A percentile compares a stretch with the other conserved stretches of the same genome.
phyloP scores from a whole-genome alignment of 2,797 vertebrate species.

The Tauraco hartlaubi region DNA sequence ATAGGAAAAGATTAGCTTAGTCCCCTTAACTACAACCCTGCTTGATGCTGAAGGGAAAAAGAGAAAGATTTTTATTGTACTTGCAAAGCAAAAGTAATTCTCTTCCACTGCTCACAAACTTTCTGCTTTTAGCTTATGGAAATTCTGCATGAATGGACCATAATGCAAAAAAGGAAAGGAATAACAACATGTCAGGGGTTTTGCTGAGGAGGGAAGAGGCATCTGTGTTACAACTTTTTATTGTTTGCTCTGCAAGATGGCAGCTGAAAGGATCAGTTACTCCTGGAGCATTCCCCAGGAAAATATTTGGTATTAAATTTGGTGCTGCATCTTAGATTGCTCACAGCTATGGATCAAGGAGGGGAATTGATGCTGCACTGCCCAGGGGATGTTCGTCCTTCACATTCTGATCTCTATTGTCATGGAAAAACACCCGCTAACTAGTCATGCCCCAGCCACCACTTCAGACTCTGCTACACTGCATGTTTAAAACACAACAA shows the following conservation, averaged over 20 bases:
- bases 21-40: not conserved
- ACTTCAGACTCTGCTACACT: not conserved
- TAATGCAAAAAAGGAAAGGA: not conserved
- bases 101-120: not conserved
- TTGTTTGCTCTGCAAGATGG: not conserved
- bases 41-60: not conserved
- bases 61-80: not conserved
- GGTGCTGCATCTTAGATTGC: not conserved
- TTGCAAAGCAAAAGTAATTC: not conserved
- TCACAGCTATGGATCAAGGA: not conserved
- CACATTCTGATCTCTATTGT: not conserved
- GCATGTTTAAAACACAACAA: not conserved
- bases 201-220: not conserved
- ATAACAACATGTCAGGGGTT: not conserved
- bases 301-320: not conserved
- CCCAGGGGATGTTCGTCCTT: accelerated
- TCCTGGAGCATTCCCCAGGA: not conserved
- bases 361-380: not conserved
- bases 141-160: not conserved
- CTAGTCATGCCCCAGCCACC: not conserved
- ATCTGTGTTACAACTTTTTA: not conserved
- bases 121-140: not conserved
- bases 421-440: not conserved
- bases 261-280: not conserved
- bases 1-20: not conserved